Conservation (phyloP, 2,113 vertebrate genomes). For the Sula dactylatra region DNA sequence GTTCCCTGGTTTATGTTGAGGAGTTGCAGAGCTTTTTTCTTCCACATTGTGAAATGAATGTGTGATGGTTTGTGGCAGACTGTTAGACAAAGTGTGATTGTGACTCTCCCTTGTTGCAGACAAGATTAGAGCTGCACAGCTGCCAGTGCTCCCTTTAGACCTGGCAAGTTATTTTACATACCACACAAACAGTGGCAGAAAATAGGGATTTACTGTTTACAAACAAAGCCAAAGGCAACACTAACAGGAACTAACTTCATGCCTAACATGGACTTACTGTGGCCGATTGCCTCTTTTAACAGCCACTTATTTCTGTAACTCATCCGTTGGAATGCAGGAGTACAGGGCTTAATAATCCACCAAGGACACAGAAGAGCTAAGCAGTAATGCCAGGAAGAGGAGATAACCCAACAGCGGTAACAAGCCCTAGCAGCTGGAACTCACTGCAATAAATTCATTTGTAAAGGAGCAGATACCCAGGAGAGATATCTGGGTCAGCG, state of each 20-base stretch:
- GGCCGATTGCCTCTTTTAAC: background rate
- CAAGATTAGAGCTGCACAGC: background rate
- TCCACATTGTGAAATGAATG: conserved; percentile 11
- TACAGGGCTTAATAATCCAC: background rate
- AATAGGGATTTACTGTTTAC: background rate
- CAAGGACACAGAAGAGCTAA: background rate
- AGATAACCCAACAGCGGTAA: background rate
- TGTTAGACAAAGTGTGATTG: background rate
- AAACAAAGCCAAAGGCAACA: background rate
- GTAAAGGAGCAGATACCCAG: background rate
- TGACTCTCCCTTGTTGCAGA: background rate
- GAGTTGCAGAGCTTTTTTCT: background rate
- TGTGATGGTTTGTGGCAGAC: conserved; percentile 31
- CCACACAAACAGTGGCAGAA: background rate
- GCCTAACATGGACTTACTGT: background rate
- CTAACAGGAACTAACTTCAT: background rate
- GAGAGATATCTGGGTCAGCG: background rate
- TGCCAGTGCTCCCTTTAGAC: background rate
- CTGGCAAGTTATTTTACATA: background rate
- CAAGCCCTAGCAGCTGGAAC: background rate
- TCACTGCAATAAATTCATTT: background rate
- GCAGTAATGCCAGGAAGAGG: background rate
- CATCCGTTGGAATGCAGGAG: background rate
- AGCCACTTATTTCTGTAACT: background rate
- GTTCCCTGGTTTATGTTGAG: background rate